Conservation (phyloP, 30 jellyfish, hydroid and myxozoan species). For the Hydractinia echinata region DNA sequence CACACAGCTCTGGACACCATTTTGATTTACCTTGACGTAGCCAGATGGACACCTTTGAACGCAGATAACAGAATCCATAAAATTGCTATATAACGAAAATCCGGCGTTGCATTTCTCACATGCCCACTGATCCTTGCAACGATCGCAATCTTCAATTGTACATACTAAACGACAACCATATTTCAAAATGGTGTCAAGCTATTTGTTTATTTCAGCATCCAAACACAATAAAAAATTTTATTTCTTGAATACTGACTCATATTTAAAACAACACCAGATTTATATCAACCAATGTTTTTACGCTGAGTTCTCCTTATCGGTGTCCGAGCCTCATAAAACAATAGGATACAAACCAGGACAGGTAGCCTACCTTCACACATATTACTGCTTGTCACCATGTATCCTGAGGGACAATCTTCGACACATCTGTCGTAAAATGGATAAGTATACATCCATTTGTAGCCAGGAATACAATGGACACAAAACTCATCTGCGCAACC, state of each 20-base stretch:
- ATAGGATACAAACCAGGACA: too few relatives aligned
- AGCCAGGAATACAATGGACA: constrained; percentile 14
- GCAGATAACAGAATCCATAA: constrained; percentile 7
- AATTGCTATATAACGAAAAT: background rate
- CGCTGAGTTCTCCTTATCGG: too few relatives aligned
- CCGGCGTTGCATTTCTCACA: constrained; percentile 3
- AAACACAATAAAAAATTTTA: too few relatives aligned
- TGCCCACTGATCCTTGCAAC: constrained; percentile 1
- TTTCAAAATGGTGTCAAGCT: background rate
- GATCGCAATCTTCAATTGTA: background rate
- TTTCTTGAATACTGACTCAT: too few relatives aligned
- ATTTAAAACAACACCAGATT: too few relatives aligned
- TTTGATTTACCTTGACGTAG: background rate
- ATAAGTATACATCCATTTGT: constrained; percentile 9
- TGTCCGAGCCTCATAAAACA: too few relatives aligned
- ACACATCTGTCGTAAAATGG: constrained; percentile 16
- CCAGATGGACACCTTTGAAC: background rate
- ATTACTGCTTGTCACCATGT: background rate
- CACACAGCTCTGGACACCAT: background rate
- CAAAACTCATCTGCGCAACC: constrained; percentile 41
- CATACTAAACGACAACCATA: background rate
- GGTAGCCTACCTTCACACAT: background rate
- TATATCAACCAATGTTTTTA: too few relatives aligned
- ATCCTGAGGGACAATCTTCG: constrained; percentile 25
- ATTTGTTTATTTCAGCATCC: too few relatives aligned